A percentile compares a stretch with the other conserved stretches of the same genome.
Conservation (phyloP, 2,113 vertebrate genomes). For the Polypterus bichir region DNA sequence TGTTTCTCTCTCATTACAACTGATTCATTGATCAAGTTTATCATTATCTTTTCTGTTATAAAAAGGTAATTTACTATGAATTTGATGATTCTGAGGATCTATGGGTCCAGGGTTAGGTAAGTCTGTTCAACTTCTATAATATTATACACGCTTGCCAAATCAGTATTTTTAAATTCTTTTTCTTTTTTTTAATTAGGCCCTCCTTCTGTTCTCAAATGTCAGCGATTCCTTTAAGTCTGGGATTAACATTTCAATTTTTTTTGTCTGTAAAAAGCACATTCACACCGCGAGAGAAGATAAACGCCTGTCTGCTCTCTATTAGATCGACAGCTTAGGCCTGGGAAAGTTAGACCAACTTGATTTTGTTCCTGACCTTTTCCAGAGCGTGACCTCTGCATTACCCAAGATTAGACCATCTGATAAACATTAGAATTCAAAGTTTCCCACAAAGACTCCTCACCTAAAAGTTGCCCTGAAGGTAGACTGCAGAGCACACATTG, state of each 20-base stretch:
- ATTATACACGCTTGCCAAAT: too few relatives aligned
- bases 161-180: too few relatives aligned
- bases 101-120: too few relatives aligned
- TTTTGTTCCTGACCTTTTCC: constrained; percentile 57
- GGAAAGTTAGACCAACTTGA: constrained; percentile 36
- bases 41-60: too few relatives aligned
- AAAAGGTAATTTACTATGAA: too few relatives aligned
- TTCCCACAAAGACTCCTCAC: constrained; percentile 65
- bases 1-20: too few relatives aligned
- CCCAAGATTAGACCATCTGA: constrained; percentile 76
- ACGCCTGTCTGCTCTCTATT: constrained; percentile 52
- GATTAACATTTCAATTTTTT: constrained; percentile 54
- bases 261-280: constrained; percentile 39
- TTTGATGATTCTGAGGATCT: too few relatives aligned
- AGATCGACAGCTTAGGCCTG: constrained; percentile 25
- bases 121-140: too few relatives aligned
- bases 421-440: constrained; percentile 61
- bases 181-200: too few relatives aligned
- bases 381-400: constrained; percentile 55
- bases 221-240: constrained; percentile 28
- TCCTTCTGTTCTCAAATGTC: too few relatives aligned
- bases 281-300: constrained; percentile 31
- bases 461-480: constrained; percentile 45
- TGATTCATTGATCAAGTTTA: too few relatives aligned
- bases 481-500: constrained; percentile 64